Percentiles rank a stretch among this genome's conserved stretches.
Conservation (phyloP, 1,140 invertebrate genomes). For the Camponotus vicinus region DNA sequence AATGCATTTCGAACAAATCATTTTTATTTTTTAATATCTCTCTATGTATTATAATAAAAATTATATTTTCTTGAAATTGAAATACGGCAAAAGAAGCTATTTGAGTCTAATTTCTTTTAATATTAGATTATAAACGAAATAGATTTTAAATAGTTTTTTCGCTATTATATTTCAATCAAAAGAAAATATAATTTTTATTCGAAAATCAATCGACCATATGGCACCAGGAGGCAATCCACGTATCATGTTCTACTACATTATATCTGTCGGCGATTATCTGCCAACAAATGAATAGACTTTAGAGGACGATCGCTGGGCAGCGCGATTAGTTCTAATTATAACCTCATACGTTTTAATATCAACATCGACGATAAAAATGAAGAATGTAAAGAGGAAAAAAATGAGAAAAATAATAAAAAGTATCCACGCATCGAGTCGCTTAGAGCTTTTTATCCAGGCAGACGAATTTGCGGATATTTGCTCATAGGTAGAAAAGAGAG, state of each 20-base stretch:
- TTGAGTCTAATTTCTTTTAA: not conserved
- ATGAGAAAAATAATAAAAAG: not conserved
- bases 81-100: not conserved
- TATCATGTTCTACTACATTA: not conserved
- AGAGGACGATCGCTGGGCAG: not conserved
- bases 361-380: not conserved
- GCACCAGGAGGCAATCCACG: not conserved
- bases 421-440: not conserved
- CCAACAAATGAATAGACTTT: conserved; percentile 9
- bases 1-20: not conserved
- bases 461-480: conserved; percentile 1
- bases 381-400: not conserved
- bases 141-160: too few relatives aligned
- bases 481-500: conserved; percentile 38
- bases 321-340: conserved; percentile 52
- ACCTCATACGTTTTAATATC: not conserved
- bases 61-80: not conserved
- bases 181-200: too few relatives aligned
- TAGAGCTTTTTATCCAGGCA: conserved; percentile 23
- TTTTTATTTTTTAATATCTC: not conserved
- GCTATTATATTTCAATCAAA: too few relatives aligned
- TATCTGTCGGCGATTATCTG: conserved; percentile 15
- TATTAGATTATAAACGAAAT: not conserved
- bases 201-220: not conserved
- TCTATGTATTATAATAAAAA: not conserved